These are phyloP conservation scores for Sarcophaga carnaria DNA, from an alignment of 2,888 invertebrate species.

Conservation along the genomic window DNA sequence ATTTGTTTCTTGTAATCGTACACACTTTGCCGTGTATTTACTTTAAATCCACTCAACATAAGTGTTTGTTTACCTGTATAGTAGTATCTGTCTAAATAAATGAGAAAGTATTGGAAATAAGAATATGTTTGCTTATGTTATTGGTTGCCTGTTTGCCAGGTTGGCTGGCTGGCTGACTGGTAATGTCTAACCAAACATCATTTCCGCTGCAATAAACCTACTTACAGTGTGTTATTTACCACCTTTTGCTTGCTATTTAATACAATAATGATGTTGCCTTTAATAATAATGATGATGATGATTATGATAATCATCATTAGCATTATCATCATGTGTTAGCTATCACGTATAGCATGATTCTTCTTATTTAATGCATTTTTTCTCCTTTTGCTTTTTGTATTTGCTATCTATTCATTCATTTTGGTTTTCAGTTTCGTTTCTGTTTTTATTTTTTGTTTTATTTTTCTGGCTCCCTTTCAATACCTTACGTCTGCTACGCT, in stretches of 20 bases:
- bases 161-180: slow-evolving; percentile 55
- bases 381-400: not conserved
- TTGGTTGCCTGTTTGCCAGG: not conserved
- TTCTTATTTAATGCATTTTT: slow-evolving; percentile 14
- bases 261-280: not conserved
- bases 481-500: not conserved
- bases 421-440: not conserved
- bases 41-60: not conserved
- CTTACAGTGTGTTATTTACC: slow-evolving; percentile 54
- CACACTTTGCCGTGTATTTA: not conserved
- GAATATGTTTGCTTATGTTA: not conserved
- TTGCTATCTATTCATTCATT: not conserved
- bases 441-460: not conserved
- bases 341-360: slow-evolving; percentile 58
- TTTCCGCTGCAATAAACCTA: slow-evolving; percentile 64
- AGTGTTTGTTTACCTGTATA: not conserved
- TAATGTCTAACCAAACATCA: slow-evolving; percentile 63
- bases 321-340: slow-evolving; percentile 51
- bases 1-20: not conserved
- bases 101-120: not conserved
- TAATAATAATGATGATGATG: not conserved
- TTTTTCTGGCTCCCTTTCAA: not conserved
- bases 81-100: not conserved
- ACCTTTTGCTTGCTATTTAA: slow-evolving; percentile 41
- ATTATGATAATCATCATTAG: slow-evolving; percentile 16